Conservation (phyloP, 2,113 vertebrate species). For the Oplegnathus fasciatus region DNA sequence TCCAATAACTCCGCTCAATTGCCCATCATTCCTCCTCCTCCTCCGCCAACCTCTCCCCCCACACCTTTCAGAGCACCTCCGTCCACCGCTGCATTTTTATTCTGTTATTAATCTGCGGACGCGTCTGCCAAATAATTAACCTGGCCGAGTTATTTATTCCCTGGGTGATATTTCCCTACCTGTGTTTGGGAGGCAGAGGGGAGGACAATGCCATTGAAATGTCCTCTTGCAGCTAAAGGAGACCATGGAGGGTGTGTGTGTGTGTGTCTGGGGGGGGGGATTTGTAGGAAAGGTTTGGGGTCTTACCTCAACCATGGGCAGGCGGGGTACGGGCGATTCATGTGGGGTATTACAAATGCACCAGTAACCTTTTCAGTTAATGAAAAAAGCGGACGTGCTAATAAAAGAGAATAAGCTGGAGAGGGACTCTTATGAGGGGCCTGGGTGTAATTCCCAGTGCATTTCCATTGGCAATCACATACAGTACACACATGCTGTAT, state of each 20-base stretch:
- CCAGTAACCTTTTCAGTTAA: slow-evolving; percentile 83
- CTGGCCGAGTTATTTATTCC: slow-evolving; percentile 81
- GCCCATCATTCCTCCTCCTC: slow-evolving; percentile 69
- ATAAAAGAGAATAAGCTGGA: slow-evolving; percentile 78
- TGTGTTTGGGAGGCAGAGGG: slow-evolving; percentile 71
- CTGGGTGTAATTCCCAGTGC: slow-evolving; percentile 54
- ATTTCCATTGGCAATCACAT: slow-evolving; percentile 45
- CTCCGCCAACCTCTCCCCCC: slow-evolving; percentile 20
- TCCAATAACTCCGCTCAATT: slow-evolving; percentile 80
- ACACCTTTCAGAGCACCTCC: slow-evolving; percentile 61
- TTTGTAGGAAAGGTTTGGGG: slow-evolving; percentile 44
- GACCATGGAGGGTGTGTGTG: slow-evolving; percentile 15
- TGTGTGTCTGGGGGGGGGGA: slow-evolving; percentile 9
- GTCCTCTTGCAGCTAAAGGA: slow-evolving; percentile 71
- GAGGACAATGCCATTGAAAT: slow-evolving; percentile 75
- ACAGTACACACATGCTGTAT: slow-evolving; percentile 9
- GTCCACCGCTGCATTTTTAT: slow-evolving; percentile 69
- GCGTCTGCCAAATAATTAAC: slow-evolving; percentile 85
- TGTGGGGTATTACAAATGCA: slow-evolving; percentile 69
- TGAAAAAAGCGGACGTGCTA: slow-evolving; percentile 79
- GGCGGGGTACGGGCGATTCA: slow-evolving; percentile 40
- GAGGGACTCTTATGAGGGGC: slow-evolving; percentile 61
- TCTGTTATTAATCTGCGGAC: slow-evolving; percentile 77
- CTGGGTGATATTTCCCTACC: slow-evolving; percentile 79
- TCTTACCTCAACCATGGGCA: slow-evolving; percentile 22